phyloP scores from a whole-genome alignment of 2,888 invertebrate genomes.

The Ctena decussata region DNA sequence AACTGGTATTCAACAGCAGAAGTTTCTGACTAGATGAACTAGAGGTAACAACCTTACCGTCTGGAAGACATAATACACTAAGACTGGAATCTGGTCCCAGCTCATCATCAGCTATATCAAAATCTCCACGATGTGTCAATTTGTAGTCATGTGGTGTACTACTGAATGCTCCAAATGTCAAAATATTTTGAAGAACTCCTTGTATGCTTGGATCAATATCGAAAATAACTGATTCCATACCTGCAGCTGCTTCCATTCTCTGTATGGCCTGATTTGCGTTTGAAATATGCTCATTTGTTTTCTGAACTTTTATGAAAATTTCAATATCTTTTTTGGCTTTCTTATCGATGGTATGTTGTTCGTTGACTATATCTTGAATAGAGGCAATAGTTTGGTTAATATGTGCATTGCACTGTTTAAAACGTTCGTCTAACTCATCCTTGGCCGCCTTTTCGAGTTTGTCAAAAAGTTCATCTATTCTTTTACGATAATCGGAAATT shows the following conservation, averaged over 20 bases:
- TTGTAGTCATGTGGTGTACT: not conserved
- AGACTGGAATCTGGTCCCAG: not conserved
- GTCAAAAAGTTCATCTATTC: not conserved
- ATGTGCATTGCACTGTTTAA: not conserved
- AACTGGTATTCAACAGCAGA: not conserved
- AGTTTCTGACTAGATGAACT: not conserved
- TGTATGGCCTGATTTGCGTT: not conserved
- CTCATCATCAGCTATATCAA: not conserved
- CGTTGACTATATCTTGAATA: not conserved
- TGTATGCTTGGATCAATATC: not conserved
- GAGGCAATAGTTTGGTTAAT: not conserved
- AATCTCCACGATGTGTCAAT: not conserved
- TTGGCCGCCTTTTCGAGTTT: not conserved
- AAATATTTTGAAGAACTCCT: not conserved
- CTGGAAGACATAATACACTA: not conserved
- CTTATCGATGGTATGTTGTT: not conserved
- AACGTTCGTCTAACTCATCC: not conserved
- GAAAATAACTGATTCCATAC: not conserved
- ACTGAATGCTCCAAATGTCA: not conserved
- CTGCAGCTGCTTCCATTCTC: not conserved
- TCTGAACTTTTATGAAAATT: conserved; percentile 5
- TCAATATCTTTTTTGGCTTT: not conserved
- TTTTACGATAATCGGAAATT: not conserved
- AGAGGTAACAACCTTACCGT: not conserved
- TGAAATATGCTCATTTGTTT: not conserved